Base-by-base conservation (phyloP, 2,113 vertebrate species). In the Tragulus kanchil region DNA sequence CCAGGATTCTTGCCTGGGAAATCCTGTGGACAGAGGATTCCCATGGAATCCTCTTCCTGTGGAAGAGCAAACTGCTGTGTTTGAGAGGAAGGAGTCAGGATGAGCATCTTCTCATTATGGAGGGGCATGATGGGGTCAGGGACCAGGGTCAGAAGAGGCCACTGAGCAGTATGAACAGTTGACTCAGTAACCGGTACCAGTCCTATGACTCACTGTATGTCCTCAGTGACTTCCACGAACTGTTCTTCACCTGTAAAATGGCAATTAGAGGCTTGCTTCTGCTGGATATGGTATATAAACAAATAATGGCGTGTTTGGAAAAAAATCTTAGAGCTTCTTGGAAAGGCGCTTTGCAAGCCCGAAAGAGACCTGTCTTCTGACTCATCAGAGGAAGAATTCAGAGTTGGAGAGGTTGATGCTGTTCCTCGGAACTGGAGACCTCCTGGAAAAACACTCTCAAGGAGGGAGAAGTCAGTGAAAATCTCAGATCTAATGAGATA, bases 311-410 rank as follows among this genome's bases (percentile, higher is more conserved):
- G 52, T 67, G 50, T 67, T 87, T 86, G 31, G 0, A 17, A 31
- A 25, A 28, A 92, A 58, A 16, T 75, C 65, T 26, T 21, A 11
- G 36, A 36, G 15, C 71, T 96, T 95, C 89, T 97, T 95, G 82
- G 93, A 89, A 97, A 81, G 58, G 48, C 3, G 3, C 78, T 94
- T 56, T 73, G 45, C 14, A 62, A 83, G 45, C 3, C 2, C 23
- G 56, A 90, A 86, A 62, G 71, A 26, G 26, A 58, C 19, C 16
- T 0, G 54, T 91, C 83, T 73, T 92, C 61, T 92, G 92, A 86
- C 26, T 90, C 91, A 84, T 64, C 8, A 17, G 48, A 87, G 77
- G 64, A 79, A 26, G 17, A 77, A 36, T 25, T 77, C 50, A 50
- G 25, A 79, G 25, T 82, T 65, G 48, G 77, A 89, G 88, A 79